Conservation (phyloP, 2,797 vertebrate species). For the Staurois parvus region DNA sequence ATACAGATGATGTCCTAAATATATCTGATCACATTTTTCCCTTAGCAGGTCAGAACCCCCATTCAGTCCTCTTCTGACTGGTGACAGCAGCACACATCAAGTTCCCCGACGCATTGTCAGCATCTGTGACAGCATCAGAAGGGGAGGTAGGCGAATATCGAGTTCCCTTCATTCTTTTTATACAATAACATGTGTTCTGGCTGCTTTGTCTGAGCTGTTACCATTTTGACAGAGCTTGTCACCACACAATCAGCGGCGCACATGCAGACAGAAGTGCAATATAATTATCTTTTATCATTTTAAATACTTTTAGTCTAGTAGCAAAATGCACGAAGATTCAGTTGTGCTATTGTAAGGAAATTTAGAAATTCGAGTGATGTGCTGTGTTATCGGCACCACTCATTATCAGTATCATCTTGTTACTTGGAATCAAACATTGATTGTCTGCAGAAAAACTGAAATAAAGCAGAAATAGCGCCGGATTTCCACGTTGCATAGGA, state of each 20-base stretch:
- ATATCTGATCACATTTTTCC: not conserved
- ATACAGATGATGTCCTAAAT: not conserved
- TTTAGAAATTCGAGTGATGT: conserved; percentile 30
- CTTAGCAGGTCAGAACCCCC: not conserved
- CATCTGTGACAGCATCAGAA: not conserved
- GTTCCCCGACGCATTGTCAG: not conserved
- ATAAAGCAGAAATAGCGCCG: not conserved
- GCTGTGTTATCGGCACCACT: conserved; percentile 16
- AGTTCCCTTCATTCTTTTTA: conserved; percentile 20
- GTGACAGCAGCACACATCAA: not conserved
- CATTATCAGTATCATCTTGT: conserved; percentile 30
- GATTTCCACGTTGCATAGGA: not conserved
- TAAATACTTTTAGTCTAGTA: conserved; percentile 49
- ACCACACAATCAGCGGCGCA: conserved; percentile 52
- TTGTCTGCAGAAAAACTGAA: not conserved
- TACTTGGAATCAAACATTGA: not conserved
- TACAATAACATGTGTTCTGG: conserved; percentile 34
- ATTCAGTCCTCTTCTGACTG: not conserved
- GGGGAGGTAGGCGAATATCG: not conserved
- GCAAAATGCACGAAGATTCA: conserved; percentile 39
- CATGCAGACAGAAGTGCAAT: conserved; percentile 40
- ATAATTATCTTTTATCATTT: conserved; percentile 61
- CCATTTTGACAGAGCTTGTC: conserved; percentile 59
- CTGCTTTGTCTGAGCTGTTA: conserved; percentile 53
- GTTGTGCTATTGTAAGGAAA: conserved; percentile 25